Percentiles rank a stretch among this genome's conserved stretches.
Conservation (phyloP, 2,797 vertebrate species). For the Vultur gryphus region DNA sequence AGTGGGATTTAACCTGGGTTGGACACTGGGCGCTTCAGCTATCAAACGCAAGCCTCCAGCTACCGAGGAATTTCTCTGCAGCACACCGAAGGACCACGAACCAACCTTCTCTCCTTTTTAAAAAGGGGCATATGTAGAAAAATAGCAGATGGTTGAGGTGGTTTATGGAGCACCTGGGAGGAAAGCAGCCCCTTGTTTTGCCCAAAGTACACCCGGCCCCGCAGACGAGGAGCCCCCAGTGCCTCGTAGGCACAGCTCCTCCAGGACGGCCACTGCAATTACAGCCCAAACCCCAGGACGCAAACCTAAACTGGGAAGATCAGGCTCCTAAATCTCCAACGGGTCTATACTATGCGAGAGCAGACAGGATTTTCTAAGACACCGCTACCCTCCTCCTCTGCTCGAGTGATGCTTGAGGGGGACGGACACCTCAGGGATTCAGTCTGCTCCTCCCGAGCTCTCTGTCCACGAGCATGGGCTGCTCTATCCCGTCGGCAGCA, state of each 20-base stretch:
- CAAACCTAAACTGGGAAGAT: neutral
- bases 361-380: neutral
- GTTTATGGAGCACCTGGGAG: neutral
- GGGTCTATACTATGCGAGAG: accelerated
- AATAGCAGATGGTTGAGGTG: neutral
- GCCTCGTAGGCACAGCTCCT: neutral
- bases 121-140: accelerated
- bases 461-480: neutral
- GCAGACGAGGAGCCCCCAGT: neutral
- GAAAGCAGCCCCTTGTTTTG: neutral
- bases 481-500: neutral
- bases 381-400: too few relatives aligned
- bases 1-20: accelerated
- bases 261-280: neutral
- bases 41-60: accelerated
- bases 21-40: accelerated
- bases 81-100: neutral
- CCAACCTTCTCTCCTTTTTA: too few relatives aligned
- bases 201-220: neutral
- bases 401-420: accelerated
- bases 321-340: neutral
- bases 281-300: neutral
- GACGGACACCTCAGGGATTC: neutral
- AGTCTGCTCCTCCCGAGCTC: neutral
- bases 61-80: neutral